A percentile compares a stretch with the other conserved stretches of the same genome.
phyloP scores from a whole-genome alignment of 2,888 invertebrate genomes.

The Drosophila neutralis region DNA sequence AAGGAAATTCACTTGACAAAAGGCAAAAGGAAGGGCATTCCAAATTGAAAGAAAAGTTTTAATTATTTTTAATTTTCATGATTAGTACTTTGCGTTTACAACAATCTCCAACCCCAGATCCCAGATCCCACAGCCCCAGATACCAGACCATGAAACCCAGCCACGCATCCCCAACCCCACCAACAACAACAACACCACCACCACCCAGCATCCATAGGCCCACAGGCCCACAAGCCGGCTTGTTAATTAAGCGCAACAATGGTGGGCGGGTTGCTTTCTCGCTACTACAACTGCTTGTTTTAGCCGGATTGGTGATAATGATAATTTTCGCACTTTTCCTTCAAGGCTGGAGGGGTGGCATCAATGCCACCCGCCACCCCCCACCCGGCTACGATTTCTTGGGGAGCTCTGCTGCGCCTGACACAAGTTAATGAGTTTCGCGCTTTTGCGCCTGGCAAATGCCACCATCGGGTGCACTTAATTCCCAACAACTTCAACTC shows the following conservation, averaged over 20 bases:
- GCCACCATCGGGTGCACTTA: slow-evolving; percentile 80
- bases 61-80: slow-evolving; percentile 83
- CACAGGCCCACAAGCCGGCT: slow-evolving; percentile 32
- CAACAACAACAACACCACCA: neutral
- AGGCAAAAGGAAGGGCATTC: slow-evolving; percentile 24
- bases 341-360: slow-evolving; percentile 2
- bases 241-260: slow-evolving; percentile 83
- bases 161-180: neutral
- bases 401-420: slow-evolving; percentile 65
- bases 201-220: neutral
- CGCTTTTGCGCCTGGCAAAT: slow-evolving; percentile 75
- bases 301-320: slow-evolving; percentile 77
- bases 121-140: slow-evolving; percentile 1
- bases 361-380: neutral
- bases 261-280: slow-evolving; percentile 42
- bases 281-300: slow-evolving; percentile 35
- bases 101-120: slow-evolving; percentile 23
- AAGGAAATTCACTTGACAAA: slow-evolving; percentile 66
- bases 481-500: slow-evolving; percentile 41
- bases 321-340: slow-evolving; percentile 82
- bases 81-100: slow-evolving; percentile 81
- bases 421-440: slow-evolving; percentile 80
- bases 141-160: slow-evolving; percentile 2
- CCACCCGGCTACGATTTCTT: slow-evolving; percentile 7
- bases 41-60: slow-evolving; percentile 81